A percentile compares a stretch with the other conserved stretches of the same genome.
phyloP scores from a whole-genome alignment of 53 echinoderm and acorn worm genomes.

The Zoroaster sp. region DNA sequence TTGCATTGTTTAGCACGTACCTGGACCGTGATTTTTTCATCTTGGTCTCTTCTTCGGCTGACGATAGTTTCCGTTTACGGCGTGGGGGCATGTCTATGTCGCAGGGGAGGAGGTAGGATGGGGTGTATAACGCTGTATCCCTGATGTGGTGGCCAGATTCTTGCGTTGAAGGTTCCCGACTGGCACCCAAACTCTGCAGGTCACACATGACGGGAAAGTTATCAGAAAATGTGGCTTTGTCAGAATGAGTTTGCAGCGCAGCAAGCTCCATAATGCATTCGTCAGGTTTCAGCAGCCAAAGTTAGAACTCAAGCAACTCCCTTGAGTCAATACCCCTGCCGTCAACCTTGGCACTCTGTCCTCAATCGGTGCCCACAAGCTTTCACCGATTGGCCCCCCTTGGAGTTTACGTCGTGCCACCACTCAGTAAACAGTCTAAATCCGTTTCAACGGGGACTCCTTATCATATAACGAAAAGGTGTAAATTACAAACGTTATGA shows the following conservation, averaged over 20 bases:
- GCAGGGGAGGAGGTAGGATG: constrained; percentile 18
- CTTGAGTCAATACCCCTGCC: not conserved
- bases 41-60: constrained; percentile 79
- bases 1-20: not conserved
- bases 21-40: constrained; percentile 48
- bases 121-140: constrained; percentile 8
- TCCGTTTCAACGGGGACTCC: not conserved
- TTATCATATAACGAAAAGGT: not conserved
- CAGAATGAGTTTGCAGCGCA: not conserved
- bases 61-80: constrained; percentile 78
- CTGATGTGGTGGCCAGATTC: not conserved
- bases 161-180: not conserved
- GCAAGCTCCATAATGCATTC: not conserved
- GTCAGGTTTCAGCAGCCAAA: not conserved
- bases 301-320: not conserved
- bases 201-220: not conserved
- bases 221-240: too few species aligned
- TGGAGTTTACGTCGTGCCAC: too few species aligned
- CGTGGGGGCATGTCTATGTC: constrained; percentile 81
- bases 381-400: too few species aligned
- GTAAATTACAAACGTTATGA: not conserved
- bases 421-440: not conserved
- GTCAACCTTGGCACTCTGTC: too few species aligned
- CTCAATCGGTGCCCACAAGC: too few species aligned
- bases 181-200: not conserved